A percentile compares a stretch with the other conserved stretches of the same genome.
These are phyloP conservation scores for Pygoscelis adeliae DNA, from an alignment of 2,113 vertebrate species.

Conservation along the genomic window DNA sequence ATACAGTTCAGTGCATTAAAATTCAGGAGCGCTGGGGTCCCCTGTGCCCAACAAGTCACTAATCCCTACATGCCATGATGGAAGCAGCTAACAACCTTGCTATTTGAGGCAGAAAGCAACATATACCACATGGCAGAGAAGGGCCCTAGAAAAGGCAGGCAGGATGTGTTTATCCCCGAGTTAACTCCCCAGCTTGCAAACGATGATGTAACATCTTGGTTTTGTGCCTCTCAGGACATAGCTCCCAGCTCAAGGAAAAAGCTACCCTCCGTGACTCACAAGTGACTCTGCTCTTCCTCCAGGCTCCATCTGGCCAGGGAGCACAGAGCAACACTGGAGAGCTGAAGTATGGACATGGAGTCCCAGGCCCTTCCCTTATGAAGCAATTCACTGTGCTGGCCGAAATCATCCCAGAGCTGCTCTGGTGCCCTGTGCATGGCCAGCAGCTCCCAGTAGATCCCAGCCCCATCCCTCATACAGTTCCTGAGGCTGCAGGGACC, in stretches of 20 bases:
- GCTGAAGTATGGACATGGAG: neutral
- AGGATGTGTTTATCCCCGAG: neutral
- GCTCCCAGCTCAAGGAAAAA: slow-evolving; percentile 41
- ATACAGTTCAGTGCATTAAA: neutral
- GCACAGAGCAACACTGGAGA: neutral
- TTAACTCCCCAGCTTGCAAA: neutral
- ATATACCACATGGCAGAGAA: neutral
- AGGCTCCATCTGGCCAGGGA: slow-evolving; percentile 19
- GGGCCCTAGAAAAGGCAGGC: neutral
- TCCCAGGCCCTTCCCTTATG: slow-evolving; percentile 4
- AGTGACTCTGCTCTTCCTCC: neutral
- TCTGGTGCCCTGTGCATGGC: neutral
- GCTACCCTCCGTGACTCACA: slow-evolving; percentile 33
- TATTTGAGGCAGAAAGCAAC: neutral
- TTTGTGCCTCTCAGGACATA: slow-evolving; percentile 33
- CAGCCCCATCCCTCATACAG: neutral
- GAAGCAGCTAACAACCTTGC: neutral
- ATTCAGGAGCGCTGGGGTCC: neutral
- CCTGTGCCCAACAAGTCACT: neutral
- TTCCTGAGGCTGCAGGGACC: neutral
- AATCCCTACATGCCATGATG: neutral
- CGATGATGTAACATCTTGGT: slow-evolving; percentile 26
- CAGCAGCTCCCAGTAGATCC: neutral
- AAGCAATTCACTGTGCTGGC: neutral
- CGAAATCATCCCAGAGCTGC: neutral